These are phyloP conservation scores for Ectemnius lituratus DNA, from an alignment of 2,888 invertebrate species.

Conservation along the genomic window DNA sequence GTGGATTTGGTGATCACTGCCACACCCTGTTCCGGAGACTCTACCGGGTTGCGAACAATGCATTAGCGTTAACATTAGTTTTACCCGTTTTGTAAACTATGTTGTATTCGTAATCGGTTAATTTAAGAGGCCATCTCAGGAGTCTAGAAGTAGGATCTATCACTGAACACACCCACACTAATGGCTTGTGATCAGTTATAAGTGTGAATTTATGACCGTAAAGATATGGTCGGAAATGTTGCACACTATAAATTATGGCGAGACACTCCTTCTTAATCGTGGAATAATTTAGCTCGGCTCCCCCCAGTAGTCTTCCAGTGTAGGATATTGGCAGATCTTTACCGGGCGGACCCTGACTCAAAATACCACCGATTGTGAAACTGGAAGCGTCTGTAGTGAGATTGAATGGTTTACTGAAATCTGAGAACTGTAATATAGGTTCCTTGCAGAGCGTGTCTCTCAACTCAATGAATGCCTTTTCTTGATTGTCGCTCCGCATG, in stretches of 20 bases:
- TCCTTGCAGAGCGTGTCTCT: neutral
- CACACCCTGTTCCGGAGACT: too few species aligned
- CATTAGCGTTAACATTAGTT: too few species aligned
- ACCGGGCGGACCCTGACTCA: slow-evolving; percentile 16
- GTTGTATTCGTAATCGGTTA: too few species aligned
- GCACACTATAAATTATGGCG: neutral
- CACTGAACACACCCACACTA: too few species aligned
- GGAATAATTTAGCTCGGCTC: slow-evolving; percentile 2
- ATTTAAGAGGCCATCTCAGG: too few species aligned
- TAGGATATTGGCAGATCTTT: slow-evolving; percentile 13
- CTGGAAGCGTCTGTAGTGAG: slow-evolving; percentile 12
- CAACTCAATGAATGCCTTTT: neutral
- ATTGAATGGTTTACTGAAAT: slow-evolving; percentile 3
- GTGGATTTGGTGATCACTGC: too few species aligned
- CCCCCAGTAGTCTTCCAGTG: neutral
- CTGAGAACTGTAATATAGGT: slow-evolving; percentile 2
- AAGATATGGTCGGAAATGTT: too few species aligned
- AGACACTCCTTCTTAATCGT: neutral
- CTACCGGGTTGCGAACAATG: too few species aligned
- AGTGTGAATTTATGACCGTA: too few species aligned
- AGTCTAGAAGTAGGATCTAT: too few species aligned
- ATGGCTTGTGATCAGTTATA: too few species aligned
- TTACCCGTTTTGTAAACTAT: too few species aligned
- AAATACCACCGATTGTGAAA: neutral
- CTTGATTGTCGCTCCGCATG: neutral